These are phyloP conservation scores for Metopolophium dirhodum DNA, from an alignment of 1,140 invertebrate species.

Conservation along the genomic window DNA sequence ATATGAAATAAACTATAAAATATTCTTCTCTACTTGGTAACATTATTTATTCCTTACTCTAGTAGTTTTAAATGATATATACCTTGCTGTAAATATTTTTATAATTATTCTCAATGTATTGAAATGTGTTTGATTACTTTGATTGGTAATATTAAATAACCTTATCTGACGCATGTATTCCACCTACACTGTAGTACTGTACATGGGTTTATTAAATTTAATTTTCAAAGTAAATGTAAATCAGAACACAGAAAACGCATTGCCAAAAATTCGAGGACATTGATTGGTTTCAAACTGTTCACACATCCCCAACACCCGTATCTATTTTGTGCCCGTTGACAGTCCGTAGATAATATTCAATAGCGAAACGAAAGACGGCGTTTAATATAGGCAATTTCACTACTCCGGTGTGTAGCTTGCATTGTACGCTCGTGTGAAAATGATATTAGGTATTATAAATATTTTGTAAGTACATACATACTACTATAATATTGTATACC, in stretches of 20 bases:
- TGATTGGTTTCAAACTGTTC: background rate
- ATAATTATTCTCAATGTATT: background rate
- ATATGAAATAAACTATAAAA: conserved; percentile 22
- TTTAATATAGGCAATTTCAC: background rate
- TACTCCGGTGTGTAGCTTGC: background rate
- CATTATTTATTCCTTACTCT: background rate
- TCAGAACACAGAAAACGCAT: background rate
- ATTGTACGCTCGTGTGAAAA: background rate
- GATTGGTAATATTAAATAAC: background rate
- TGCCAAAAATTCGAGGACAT: background rate
- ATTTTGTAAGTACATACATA: background rate
- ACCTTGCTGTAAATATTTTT: background rate
- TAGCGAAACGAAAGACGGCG: background rate
- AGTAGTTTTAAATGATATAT: background rate
- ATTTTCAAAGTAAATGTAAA: background rate
- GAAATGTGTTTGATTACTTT: background rate
- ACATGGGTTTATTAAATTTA: background rate
- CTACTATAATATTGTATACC: background rate
- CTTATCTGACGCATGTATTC: background rate
- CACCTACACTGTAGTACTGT: background rate
- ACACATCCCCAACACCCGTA: background rate
- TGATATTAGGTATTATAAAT: background rate
- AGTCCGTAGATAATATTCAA: background rate
- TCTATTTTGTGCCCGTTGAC: background rate
- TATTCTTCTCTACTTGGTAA: background rate